Evolutionary conservation across 1,140 invertebrate species (phyloP), one percentile per base, ranked within the genome.

Genomic region (Drosophila lini): DNA sequence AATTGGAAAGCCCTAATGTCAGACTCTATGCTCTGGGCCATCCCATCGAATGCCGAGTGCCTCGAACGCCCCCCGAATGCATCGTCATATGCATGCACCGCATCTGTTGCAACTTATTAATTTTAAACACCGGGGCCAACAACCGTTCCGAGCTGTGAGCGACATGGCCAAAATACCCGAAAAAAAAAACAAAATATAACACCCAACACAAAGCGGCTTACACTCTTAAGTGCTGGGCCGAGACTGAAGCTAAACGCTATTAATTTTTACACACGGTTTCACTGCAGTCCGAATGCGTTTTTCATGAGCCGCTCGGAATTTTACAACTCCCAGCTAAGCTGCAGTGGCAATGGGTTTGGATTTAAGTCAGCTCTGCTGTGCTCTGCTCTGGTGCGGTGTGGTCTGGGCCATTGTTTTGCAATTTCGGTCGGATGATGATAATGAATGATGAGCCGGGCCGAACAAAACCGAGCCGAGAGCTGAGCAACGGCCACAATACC

Each of bases 241-340:
- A 15, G 44, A 32, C 68, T 69, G 34, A 69, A 47, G 56, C 68
- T 71, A 71, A 71, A 71, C 68, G 68, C 65, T 71, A 71, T 71
- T 71, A 71, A 71, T 59, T 71, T 71, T 71, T 71, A 71, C 65
- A 71, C 65, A 71, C 68, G 70, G 70, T 74, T 74, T 74, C 70
- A 74, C 70, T 74, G 70, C 70, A 74, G 69, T 73, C 71, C 70
- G 69, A 52, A 74, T 71, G 68, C 65, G 52, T 70, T 71, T 70
- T 69, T 69, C 68, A 69, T 48, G 68, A 57, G 64, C 38, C 32
- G 64, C 67, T 58, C 34, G 50, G 44, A 70, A 58, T 69, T 71
- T 71, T 59, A 59, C 56, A 67, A 48, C 65, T 67, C 65, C 61
- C 65, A 52, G 65, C 65, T 67, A 65, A 68, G 68, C 52, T 71